Evolutionary conservation across 2,888 invertebrate genomes (phyloP), one percentile per base, ranked within the genome.

Genomic region (Mesopsocus fuscifrons): DNA sequence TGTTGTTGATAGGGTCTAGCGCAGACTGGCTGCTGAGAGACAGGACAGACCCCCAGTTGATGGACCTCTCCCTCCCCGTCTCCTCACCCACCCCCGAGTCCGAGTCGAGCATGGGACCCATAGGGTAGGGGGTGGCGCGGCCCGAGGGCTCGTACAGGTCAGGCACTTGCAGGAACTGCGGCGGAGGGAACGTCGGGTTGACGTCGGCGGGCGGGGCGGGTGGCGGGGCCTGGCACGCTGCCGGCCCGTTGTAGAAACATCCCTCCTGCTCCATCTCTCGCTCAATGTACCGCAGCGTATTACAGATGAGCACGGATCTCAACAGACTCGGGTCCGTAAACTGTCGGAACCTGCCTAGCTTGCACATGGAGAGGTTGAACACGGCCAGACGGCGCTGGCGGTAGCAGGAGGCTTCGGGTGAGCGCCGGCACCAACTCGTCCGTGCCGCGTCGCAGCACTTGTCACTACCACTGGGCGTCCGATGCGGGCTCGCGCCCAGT

Each of bases 31-130:
- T 82, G 52, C 83, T 81, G 41, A 88, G 70, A 58, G 82, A 84
- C 50, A 88, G 69, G 54, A 88, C 87, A 41, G 85, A 85, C 59
- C 87, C 83, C 88, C 88, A 88, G 65, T 87, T 87, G 62, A 88
- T 87, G 53, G 81, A 74, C 52, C 82, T 73, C 56, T 74, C 76
- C n/a, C n/a, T n/a, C 56, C 71, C 68, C 52, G 78, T 76, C 47
- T 74, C 72, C 48, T 65, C 66, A 48, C 52, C 54, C 34, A 52
- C 49, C 23, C 52, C 47, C 9, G 53, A 49, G 48, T 52, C 52
- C 18, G 47, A 45, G 41, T 51, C 49, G 3, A 41, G 43, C 67
- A 57, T 43, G 62, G 59, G 49, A 61, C 65, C 57, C 30, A 57
- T 53, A 43, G 77, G 78, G 59, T 73, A 79, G 46, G 78, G 79